Evolutionary conservation across 92 coral and sea anemone species (phyloP), one percentile per base, ranked within the genome.

Genomic region (Porites rus): DNA sequence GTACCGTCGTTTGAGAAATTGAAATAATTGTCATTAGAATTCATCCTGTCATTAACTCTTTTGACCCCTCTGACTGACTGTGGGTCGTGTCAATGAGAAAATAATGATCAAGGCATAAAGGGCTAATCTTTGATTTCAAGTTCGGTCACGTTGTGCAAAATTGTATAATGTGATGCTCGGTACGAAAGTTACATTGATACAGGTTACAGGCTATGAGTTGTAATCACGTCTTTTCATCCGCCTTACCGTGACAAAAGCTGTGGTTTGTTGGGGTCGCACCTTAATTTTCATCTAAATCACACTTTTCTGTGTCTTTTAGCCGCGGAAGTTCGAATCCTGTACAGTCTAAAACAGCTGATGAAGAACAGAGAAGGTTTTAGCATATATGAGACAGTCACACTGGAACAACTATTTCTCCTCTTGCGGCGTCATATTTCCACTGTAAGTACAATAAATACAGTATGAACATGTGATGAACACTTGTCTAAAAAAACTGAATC

Each of bases 371-470:
- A 93, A 62, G 96, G 95, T 46, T 92, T 97, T 38, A 86, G 86
- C 72, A 85, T 82, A n/a, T 72, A 88, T 38, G 95, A 86, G 43
- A 89, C 96, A 6, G 91, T 93, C 70, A 97, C 99, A 18, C 84
- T 95, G 86, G 94, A 92, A 12, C 93, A 93, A 75, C 89, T 97
- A 28, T 87, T 95, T 64, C 70, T 76, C 6, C 88, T 95, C 24
- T 92, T 97, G 16, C 93, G 99, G 64, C 90, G 99, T 63, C 98
- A 95, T 79, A 84, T 97, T n/a, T 89, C 98, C 54, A 92, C 98
- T 79, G 99, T 97, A 81, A 80, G 98, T 82, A 86, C 38, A 70
- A 10, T 10, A 10, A 10, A 38, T 38, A 38, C 46, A 38, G 6
- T 38, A 4, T 38, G 5, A 56, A 56, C 61, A 56, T 14, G 13